A percentile compares a stretch with the other conserved stretches of the same genome.
phyloP scores from a whole-genome alignment of 2,113 vertebrate genomes.

The Centrocercus urophasianus region DNA sequence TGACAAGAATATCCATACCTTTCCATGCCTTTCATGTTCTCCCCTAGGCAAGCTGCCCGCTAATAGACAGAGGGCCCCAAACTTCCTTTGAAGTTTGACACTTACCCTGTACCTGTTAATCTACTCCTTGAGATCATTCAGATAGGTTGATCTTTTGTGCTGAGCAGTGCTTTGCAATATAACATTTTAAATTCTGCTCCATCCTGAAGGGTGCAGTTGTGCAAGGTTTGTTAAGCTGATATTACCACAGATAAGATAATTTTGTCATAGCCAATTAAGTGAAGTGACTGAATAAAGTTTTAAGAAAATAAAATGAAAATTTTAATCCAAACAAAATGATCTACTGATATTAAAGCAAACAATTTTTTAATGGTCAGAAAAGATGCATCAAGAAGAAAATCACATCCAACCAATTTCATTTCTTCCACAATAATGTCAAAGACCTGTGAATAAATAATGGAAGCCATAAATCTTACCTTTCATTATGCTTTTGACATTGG shows the following conservation, averaged over 20 bases:
- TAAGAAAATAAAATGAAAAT: not conserved
- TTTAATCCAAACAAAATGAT: not conserved
- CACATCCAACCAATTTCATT: not conserved
- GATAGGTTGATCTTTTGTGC: not conserved
- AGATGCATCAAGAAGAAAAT: not conserved
- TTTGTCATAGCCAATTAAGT: not conserved
- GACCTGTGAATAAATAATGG: not conserved
- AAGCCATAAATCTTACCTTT: not conserved
- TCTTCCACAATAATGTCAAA: not conserved
- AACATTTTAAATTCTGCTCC: not conserved
- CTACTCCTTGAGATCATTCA: not conserved
- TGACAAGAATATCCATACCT: not conserved
- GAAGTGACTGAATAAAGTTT: not conserved
- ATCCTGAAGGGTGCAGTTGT: accelerated
- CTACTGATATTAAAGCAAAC: not conserved
- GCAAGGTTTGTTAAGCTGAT: not conserved
- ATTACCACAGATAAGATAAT: not conserved
- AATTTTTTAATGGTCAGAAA: not conserved
- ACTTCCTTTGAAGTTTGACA: not conserved
- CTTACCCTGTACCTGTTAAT: not conserved
- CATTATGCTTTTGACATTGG: not conserved
- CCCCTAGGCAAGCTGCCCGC: not conserved
- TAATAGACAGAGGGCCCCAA: not conserved
- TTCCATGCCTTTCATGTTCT: not conserved
- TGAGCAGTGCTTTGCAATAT: not conserved